These are phyloP conservation scores for Chelon auratus DNA, from an alignment of 2,797 vertebrate genomes.

Conservation along the genomic window DNA sequence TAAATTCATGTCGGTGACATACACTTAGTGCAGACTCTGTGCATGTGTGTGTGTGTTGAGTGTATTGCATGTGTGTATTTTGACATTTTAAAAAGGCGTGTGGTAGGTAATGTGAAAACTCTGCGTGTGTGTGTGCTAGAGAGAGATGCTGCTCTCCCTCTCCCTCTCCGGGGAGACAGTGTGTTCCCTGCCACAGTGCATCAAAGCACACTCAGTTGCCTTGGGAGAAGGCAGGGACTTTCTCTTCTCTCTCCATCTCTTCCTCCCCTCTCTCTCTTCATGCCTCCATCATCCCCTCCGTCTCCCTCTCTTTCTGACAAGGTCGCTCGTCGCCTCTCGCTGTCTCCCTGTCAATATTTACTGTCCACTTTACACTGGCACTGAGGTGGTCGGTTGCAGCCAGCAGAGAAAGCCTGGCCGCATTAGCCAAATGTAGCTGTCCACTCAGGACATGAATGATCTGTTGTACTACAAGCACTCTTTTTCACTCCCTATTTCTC, in stretches of 20 bases:
- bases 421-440: constrained; percentile 81
- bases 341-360: constrained; percentile 81
- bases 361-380: constrained; percentile 78
- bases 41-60: constrained; percentile 15
- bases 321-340: constrained; percentile 69
- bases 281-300: constrained; percentile 46
- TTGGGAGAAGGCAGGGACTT: constrained; percentile 75
- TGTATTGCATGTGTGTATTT: constrained; percentile 30
- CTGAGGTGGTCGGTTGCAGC: constrained; percentile 63
- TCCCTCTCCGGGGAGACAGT: constrained; percentile 80
- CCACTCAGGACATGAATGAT: constrained; percentile 76
- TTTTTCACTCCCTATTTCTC: not conserved
- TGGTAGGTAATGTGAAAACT: constrained; percentile 61
- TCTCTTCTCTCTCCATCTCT: constrained; percentile 10
- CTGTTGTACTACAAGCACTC: constrained; percentile 71
- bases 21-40: constrained; percentile 2
- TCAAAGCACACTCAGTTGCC: constrained; percentile 83
- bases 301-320: constrained; percentile 65
- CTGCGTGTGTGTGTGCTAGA: constrained; percentile 41
- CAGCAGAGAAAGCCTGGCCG: constrained; percentile 60
- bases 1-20: constrained; percentile 72
- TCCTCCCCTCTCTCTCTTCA: constrained; percentile 11
- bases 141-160: constrained; percentile 35
- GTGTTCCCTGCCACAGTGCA: constrained; percentile 85
- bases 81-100: constrained; percentile 71